These are phyloP conservation scores for Empidonax traillii DNA, from an alignment of 2,113 vertebrate species.

Conservation along the genomic window DNA sequence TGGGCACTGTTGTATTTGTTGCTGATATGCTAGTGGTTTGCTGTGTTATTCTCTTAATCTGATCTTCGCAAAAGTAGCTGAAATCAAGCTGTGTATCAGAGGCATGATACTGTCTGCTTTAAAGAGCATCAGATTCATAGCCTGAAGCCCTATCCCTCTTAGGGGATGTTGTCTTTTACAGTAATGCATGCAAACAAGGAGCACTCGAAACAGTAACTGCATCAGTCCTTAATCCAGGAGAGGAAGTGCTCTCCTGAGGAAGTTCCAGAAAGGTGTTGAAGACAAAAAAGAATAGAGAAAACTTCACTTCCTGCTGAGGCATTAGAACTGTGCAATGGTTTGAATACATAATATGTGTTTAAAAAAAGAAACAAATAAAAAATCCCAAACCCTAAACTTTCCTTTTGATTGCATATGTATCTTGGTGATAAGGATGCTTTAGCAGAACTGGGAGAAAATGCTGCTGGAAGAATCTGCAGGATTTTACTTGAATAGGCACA, in stretches of 20 bases:
- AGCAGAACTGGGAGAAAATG: neutral
- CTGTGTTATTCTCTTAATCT: neutral
- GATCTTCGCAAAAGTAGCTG: neutral
- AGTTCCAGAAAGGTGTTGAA: neutral
- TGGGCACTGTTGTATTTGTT: neutral
- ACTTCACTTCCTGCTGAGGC: neutral
- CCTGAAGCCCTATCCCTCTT: neutral
- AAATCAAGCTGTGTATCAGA: neutral
- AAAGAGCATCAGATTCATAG: neutral
- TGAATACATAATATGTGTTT: neutral
- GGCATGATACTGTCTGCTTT: neutral
- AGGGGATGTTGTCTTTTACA: neutral
- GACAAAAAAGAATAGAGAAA: neutral
- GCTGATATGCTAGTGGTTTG: neutral
- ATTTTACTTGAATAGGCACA: neutral
- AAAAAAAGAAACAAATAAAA: neutral
- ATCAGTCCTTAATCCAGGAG: neutral
- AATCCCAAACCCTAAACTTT: neutral
- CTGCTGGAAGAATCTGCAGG: neutral
- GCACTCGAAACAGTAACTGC: neutral
- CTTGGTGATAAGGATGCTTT: neutral
- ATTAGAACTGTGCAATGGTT: neutral
- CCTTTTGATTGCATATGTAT: neutral
- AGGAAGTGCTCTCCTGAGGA: neutral
- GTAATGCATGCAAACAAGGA: neutral